phyloP scores from a whole-genome alignment of 2,113 vertebrate genomes.

The Dinomys branickii region DNA sequence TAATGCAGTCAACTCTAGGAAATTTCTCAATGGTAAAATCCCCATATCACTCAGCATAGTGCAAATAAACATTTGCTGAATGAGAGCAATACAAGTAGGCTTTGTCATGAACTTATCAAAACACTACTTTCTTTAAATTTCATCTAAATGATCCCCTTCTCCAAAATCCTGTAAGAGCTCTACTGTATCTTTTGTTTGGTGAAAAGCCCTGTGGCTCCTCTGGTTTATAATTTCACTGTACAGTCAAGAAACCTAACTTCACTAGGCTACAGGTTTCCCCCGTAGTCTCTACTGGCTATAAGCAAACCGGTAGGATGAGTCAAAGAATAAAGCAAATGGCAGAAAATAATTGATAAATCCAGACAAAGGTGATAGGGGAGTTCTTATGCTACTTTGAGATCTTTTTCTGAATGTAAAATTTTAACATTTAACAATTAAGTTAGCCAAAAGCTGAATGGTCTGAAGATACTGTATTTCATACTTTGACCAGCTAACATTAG shows the following conservation, averaged over 20 bases:
- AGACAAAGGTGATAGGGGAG: background rate
- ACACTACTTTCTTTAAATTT: constrained; percentile 49
- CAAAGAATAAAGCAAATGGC: background rate
- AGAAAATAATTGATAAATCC: constrained; percentile 20
- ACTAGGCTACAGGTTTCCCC: background rate
- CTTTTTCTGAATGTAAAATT: constrained; percentile 36
- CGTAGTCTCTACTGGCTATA: background rate
- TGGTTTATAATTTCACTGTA: background rate
- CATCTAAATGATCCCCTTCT: background rate
- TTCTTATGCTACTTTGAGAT: background rate
- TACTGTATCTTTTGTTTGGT: background rate
- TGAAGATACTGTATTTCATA: background rate
- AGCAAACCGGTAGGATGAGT: background rate
- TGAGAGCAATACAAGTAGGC: background rate
- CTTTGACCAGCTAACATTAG: background rate
- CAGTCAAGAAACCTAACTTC: background rate
- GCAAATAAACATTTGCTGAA: constrained; percentile 32
- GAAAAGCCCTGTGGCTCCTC: background rate
- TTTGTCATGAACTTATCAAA: background rate
- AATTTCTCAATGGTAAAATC: background rate
- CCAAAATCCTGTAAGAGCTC: background rate
- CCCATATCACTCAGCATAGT: background rate
- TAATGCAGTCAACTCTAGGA: background rate
- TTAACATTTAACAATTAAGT: background rate
- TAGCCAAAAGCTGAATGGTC: background rate